Evolutionary conservation across 2,888 invertebrate genomes (phyloP).

Genomic region (Mesorhabditis belari): DNA sequence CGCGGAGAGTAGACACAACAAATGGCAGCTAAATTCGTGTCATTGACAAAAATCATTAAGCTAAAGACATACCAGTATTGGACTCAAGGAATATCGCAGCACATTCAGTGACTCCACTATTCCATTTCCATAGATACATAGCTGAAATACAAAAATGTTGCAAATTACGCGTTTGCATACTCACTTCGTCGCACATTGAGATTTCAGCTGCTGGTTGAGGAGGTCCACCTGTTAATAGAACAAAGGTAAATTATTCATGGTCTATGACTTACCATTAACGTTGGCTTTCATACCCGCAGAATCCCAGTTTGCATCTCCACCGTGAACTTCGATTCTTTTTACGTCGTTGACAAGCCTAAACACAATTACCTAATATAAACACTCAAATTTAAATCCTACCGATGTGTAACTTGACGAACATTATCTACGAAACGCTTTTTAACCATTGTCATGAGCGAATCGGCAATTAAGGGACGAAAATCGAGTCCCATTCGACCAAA

Average conservation of each 20-base stretch:
- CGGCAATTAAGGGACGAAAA: slow-evolving; percentile 40
- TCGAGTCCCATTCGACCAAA: slow-evolving; percentile 52
- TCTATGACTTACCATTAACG: neutral
- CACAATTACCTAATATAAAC: neutral
- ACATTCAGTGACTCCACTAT: slow-evolving; percentile 43
- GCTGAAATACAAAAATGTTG: too few relatives aligned
- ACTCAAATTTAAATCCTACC: slow-evolving; percentile 12
- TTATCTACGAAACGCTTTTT: slow-evolving; percentile 29
- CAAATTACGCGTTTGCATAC: too few relatives aligned
- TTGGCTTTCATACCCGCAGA: neutral
- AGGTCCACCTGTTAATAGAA: too few relatives aligned
- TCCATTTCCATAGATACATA: slow-evolving; percentile 44
- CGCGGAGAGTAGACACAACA: slow-evolving; percentile 15
- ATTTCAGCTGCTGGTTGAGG: slow-evolving; percentile 40
- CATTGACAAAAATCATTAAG: neutral
- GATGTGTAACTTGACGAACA: slow-evolving; percentile 29
- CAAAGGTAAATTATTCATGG: too few relatives aligned
- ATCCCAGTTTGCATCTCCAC: neutral
- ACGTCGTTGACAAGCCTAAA: neutral
- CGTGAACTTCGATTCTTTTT: neutral
- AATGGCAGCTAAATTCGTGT: slow-evolving; percentile 12
- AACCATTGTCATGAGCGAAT: slow-evolving; percentile 32
- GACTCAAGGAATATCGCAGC: slow-evolving; percentile 40
- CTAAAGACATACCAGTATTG: slow-evolving; percentile 23
- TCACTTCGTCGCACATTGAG: slow-evolving; percentile 49